phyloP scores from a whole-genome alignment of 2,888 invertebrate genomes.

The Drosophila flavopinicola region DNA sequence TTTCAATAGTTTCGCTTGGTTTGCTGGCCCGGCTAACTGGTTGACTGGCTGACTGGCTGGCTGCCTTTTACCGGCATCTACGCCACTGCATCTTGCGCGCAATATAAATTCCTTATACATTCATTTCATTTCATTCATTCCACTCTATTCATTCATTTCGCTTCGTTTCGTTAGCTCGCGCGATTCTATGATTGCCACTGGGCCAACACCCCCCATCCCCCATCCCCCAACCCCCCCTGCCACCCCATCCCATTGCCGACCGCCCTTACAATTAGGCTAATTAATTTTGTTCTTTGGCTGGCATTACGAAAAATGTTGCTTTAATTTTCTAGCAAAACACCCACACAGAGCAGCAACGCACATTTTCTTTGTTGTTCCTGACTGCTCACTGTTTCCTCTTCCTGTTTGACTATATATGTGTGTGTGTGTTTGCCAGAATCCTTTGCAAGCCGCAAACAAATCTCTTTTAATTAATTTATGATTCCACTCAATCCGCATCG shows the following conservation, averaged over 20 bases:
- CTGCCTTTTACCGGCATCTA: not conserved
- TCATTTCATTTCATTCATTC: constrained; percentile 63
- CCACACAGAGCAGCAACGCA: constrained; percentile 45
- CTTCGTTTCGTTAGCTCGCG: constrained; percentile 45
- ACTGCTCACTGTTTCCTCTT: constrained; percentile 47
- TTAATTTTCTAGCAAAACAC: constrained; percentile 68
- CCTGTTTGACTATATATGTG: constrained; percentile 19
- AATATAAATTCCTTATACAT: constrained; percentile 72
- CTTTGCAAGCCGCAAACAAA: constrained; percentile 83
- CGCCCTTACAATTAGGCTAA: constrained; percentile 80
- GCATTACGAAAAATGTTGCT: constrained; percentile 78
- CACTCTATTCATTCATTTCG: constrained; percentile 56
- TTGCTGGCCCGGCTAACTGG: too few species aligned
- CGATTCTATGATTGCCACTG: constrained; percentile 41
- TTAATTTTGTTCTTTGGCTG: constrained; percentile 78
- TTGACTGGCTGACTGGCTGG: too few species aligned
- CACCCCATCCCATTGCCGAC: constrained; percentile 30
- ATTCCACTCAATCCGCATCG: constrained; percentile 81
- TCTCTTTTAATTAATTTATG: constrained; percentile 83
- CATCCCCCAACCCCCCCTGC: constrained; percentile 6
- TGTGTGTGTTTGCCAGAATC: constrained; percentile 68
- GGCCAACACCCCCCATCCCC: too few species aligned
- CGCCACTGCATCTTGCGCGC: constrained; percentile 52
- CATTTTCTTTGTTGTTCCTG: constrained; percentile 71
- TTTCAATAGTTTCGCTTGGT: not conserved